A percentile compares a stretch with the other conserved stretches of the same genome.
These are phyloP conservation scores for Microcebus ravelobensis DNA, from an alignment of 2,113 vertebrate species.

Conservation along the genomic window DNA sequence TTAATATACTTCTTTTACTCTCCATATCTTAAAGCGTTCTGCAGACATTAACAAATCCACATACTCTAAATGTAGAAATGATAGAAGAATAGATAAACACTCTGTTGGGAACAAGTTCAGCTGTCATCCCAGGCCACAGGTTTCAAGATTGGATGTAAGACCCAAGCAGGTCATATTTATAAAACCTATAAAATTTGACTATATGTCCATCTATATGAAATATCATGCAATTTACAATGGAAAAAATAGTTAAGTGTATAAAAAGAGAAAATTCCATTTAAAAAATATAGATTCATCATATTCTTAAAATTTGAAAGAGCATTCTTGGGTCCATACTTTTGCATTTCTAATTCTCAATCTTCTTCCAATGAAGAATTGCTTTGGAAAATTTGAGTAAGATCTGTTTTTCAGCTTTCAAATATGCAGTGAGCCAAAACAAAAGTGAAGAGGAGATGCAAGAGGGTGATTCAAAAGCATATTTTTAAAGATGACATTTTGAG, in stretches of 20 bases:
- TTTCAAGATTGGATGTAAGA: background rate
- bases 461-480: conserved; percentile 54
- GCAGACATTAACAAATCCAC: background rate
- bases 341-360: conserved; percentile 48
- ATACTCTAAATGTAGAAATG: background rate
- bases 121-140: background rate
- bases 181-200: conserved; percentile 9
- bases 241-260: background rate
- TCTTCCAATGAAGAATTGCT: conserved; percentile 69
- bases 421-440: conserved; percentile 55
- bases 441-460: background rate
- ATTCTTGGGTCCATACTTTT: conserved; percentile 36
- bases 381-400: conserved; percentile 77
- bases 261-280: conserved; percentile 1
- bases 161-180: background rate
- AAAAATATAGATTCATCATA: conserved; percentile 45
- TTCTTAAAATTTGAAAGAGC: conserved; percentile 52
- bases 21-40: background rate
- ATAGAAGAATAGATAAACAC: background rate
- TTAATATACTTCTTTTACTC: background rate
- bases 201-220: background rate
- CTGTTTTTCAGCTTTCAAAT: conserved; percentile 65
- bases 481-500: conserved; percentile 53
- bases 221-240: background rate
- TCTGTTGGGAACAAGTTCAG: background rate